Base-by-base conservation (phyloP, 2,113 vertebrate species). In the Ceuthmochares aereus region DNA sequence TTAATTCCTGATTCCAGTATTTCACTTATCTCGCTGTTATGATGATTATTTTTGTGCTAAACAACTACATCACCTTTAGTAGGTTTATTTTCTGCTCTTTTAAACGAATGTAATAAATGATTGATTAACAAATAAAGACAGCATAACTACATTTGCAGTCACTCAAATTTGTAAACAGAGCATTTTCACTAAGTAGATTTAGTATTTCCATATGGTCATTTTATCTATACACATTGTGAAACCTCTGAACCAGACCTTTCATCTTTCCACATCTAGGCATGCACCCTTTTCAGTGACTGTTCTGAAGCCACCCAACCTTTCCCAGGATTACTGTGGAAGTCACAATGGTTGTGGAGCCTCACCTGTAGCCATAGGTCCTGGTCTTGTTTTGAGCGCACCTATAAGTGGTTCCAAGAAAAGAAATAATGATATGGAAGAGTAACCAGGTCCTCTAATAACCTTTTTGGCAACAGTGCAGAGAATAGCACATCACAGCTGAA, bases 171-270 rank as follows among this genome's bases (percentile, higher is more conserved):
- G 20, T 29, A 83, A 86, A 72, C 3, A 25, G 23, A 43, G 9
- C 17, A 12, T 59, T 52, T 91, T 91, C 32, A 30, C 12, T 10
- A 15, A 19, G 25, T 34, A 55, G 26, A 19, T 8, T 87, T 27
- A 34, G 21, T 29, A 17, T 79, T 63, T 63, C 25, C 21, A 10
- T 45, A 34, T 40, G 25, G 13, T 37, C 21, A 20, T 66, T 69
- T 85, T 52, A 47, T 32, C 13, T 26, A 5, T 13, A 36, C 14
- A 11, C 0, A 0, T 4, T 70, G 40, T 6, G 1, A 78, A 78
- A 78, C 40, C 10, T 42, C 49, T 78, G 59, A 78, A 36, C 27
- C 4, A 26, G 19, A 36, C 25, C 25, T 76, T 23, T 21, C 10
- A 75, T 45, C 42, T 52, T 62, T 36, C 47, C 30, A 47, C 29